A percentile compares a stretch with the other conserved stretches of the same genome.
Evolutionary conservation across 2,888 invertebrate species (phyloP).

Genomic region (Acronicta leporina): DNA sequence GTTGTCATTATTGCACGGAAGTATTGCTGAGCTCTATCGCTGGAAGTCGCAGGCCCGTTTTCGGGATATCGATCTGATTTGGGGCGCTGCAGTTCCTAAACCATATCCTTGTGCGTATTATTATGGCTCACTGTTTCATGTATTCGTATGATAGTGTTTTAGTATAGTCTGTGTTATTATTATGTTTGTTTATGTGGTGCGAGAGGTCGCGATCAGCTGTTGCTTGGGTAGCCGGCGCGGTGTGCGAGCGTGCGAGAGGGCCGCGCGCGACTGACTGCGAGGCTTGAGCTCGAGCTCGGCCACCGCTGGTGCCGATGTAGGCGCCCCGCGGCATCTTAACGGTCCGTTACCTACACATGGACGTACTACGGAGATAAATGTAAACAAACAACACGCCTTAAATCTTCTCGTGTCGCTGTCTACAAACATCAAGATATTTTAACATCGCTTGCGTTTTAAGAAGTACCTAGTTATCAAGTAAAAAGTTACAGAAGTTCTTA

Average conservation of each 20-base stretch:
- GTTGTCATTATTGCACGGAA: conserved; percentile 76
- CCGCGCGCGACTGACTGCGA: conserved; percentile 83
- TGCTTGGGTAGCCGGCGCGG: conserved; percentile 58
- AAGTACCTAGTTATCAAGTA: neutral
- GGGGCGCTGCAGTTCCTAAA: conserved; percentile 63
- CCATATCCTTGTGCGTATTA: conserved; percentile 50
- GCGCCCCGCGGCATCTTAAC: conserved; percentile 72
- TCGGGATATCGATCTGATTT: conserved; percentile 78
- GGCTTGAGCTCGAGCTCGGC: conserved; percentile 33
- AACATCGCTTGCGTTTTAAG: conserved; percentile 40
- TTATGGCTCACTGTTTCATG: conserved; percentile 39
- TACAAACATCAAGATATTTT: conserved; percentile 51
- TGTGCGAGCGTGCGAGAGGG: conserved; percentile 73
- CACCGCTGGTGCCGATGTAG: conserved; percentile 43
- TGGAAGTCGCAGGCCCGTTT: conserved; percentile 73
- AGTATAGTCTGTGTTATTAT: conserved; percentile 63
- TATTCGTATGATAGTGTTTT: conserved; percentile 43
- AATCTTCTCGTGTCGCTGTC: conserved; percentile 52
- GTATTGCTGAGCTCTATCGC: conserved; percentile 72
- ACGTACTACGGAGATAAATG: conserved; percentile 81
- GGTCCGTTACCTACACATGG: conserved; percentile 82
- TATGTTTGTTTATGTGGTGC: conserved; percentile 70
- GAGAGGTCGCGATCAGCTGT: conserved; percentile 80
- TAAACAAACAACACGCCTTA: conserved; percentile 82
- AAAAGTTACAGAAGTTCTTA: neutral